Base-by-base conservation (phyloP, 2,888 invertebrate species). In the Dryadula phaetusa region DNA sequence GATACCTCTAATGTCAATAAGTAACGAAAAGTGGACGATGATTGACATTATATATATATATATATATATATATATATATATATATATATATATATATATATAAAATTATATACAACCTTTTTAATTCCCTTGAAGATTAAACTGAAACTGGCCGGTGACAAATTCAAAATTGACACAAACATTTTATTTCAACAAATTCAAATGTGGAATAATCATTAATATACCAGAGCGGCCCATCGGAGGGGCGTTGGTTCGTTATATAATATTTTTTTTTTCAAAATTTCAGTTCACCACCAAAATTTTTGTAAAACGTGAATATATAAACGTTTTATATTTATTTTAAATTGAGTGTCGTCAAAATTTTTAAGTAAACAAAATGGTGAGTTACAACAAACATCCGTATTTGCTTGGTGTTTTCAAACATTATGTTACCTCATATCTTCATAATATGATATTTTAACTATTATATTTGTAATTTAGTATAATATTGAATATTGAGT, bases 191-290 rank as follows among this genome's bases (percentile, higher is more conserved):
- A 56, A 20, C 62, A 70, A 76, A 76, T 86, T 88, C 77, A 76
- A 90, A 87, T 70, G 69, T 79, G 74, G 82, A 80, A 83, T 46
- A 46, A 63, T 78, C 77, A 77, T 85, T 79, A 86, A 81, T 80
- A 82, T 79, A 84, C 85, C 82, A 78, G 78, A 80, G 77, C 83
- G 76, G 84, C 84, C 87, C 82, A 82, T 78, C 84, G 81, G 80
- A 82, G 81, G 83, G 84, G 78, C 84, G 78, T 74, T 81, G 83
- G 86, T 86, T 87, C 79, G 80, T 86, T 85, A 68, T n/a, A 40
- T 84, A n/a, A n/a, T n/a, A n/a, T n/a, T n/a, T n/a, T 88, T 90
- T 82, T 88, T 88, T 88, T 85, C 86, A 77, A 90, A 90, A 89
- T 91, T 88, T 84, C 77, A 81, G 90, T 89, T 79, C 25, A 7